Base-by-base conservation (phyloP, 2,888 invertebrate genomes). In the Amblyjoppa proteus region DNA sequence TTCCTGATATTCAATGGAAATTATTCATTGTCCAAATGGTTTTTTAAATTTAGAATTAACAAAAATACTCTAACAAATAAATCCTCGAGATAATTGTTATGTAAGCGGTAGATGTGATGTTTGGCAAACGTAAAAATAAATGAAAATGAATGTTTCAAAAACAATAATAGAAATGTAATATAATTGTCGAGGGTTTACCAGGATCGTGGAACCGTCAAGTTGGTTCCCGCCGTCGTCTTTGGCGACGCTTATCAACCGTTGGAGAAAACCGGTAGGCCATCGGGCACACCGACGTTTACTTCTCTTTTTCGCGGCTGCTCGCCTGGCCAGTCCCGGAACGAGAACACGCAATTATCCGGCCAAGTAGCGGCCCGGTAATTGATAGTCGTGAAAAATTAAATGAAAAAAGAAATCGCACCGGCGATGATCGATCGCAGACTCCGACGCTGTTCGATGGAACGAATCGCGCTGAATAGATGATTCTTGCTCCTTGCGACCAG, bases 191-290 rank as follows among this genome's bases (percentile, higher is more conserved):
- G 25, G 56, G 20, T 25, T 56, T 4, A 20, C 56, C 20, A 20
- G n/a, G 11, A 56, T 56, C 20, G 56, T 56, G 9, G 25, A 56
- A 25, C 56, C 56, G 56, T 25, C 56, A 56, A 25, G 25, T 56
- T 56, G 9, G 56, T 25, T 56, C 25, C 25, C 7, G 20, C 3
- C 56, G 56, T 25, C 25, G 56, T 9, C 56, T 56, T 56, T 11
- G 56, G 25, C 25, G 2, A 11, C 6, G 56, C 53, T 49, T 56
- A 56, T 68, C 41, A 45, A 68, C 45, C 53, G 34, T 56, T 56
- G 9, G 58, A 64, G 34, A 77, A 82, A 76, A 82, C 75, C 61
- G 69, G 82, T 82, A 53, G 11, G 38, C 70, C 34, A 58, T 51
- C 64, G 70, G 51, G n/a, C 6, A 20, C 45, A 25, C 34, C 28